These are phyloP conservation scores for Urosaurus nigricauda DNA, from an alignment of 2,797 vertebrate species.

Conservation along the genomic window DNA sequence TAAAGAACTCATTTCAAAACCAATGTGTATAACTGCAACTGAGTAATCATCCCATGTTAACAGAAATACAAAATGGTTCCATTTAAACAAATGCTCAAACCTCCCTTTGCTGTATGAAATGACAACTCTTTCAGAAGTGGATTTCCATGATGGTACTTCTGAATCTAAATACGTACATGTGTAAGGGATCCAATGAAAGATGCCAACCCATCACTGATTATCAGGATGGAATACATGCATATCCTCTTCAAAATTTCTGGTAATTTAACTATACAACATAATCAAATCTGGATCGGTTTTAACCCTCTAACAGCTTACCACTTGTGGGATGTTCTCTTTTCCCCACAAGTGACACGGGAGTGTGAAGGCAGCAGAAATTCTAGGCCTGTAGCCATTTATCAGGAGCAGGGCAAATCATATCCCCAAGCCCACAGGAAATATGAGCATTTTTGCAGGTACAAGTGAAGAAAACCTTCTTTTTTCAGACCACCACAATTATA, in stretches of 20 bases:
- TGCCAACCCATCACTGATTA: neutral
- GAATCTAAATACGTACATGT: neutral
- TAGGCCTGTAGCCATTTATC: neutral
- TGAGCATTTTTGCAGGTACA: no score
- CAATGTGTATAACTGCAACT: neutral
- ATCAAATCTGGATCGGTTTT: neutral
- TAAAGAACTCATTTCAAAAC: conserved; percentile 38
- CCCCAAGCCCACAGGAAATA: no score
- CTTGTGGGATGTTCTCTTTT: neutral
- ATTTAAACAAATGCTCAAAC: neutral
- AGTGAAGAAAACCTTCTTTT: no score
- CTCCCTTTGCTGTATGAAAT: neutral
- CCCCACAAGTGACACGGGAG: neutral
- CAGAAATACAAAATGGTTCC: neutral
- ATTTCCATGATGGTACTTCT: neutral
- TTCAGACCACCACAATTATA: neutral
- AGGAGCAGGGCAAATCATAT: neutral
- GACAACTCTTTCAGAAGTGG: neutral
- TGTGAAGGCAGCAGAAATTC: neutral
- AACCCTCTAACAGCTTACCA: neutral
- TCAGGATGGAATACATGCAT: neutral
- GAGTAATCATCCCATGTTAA: neutral
- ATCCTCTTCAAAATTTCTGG: neutral
- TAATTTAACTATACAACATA: neutral
- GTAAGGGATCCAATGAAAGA: no score